Conservation (phyloP, 1,140 invertebrate species). For the Coenobita brevimanus region DNA sequence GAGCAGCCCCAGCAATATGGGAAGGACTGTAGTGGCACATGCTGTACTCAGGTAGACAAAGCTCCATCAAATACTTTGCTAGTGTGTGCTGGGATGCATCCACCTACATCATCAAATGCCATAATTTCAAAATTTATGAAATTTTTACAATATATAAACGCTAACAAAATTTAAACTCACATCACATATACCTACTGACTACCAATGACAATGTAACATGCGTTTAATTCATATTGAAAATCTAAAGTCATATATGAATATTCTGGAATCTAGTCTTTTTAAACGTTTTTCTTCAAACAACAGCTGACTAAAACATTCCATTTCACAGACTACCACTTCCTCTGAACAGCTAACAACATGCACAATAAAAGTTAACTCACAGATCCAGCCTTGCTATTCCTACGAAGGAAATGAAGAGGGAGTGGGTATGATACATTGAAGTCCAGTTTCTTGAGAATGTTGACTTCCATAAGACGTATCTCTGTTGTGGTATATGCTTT, state of each 20-base stretch:
- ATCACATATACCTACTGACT: too few relatives aligned
- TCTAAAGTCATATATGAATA: too few relatives aligned
- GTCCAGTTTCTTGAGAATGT: constrained; percentile 83
- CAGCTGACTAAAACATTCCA: too few relatives aligned
- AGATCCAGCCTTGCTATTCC: constrained; percentile 78
- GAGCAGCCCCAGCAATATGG: constrained; percentile 82
- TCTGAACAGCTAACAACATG: too few relatives aligned
- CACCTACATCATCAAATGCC: constrained; percentile 74
- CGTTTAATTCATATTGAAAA: too few relatives aligned
- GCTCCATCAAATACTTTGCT: constrained; percentile 95
- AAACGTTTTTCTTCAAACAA: too few relatives aligned
- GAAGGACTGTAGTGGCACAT: constrained; percentile 89
- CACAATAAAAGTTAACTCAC: constrained; percentile 57
- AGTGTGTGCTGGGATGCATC: constrained; percentile 84
- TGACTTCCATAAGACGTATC: constrained; percentile 88
- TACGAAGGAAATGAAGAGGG: constrained; percentile 89
- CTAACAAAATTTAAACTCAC: too few relatives aligned
- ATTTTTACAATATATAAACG: too few relatives aligned
- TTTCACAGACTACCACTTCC: too few relatives aligned
- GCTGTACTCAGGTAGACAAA: constrained; percentile 87
- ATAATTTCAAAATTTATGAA: constrained; percentile 38
- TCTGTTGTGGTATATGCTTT: constrained; percentile 87
- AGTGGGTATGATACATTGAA: constrained; percentile 89
- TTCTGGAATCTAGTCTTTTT: too few relatives aligned
- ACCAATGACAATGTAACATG: too few relatives aligned